Percentiles rank a stretch among this genome's conserved stretches.
Evolutionary conservation across 2,797 vertebrate species (phyloP).

Genomic region (Pangasius larnaudii): DNA sequence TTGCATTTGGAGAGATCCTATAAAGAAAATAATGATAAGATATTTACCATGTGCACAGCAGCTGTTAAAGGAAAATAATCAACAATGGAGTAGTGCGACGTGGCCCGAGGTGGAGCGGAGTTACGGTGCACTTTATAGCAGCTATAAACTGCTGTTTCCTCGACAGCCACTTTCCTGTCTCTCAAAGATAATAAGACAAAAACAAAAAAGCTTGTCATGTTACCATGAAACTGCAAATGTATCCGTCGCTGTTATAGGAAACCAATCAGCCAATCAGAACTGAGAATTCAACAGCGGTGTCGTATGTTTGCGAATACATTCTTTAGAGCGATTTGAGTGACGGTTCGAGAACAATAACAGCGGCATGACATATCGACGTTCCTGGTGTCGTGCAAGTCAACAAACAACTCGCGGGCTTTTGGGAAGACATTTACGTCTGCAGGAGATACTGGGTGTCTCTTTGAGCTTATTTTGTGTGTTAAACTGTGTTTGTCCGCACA

Average conservation of each 20-base stretch:
- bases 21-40: background rate
- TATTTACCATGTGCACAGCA: background rate
- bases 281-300: background rate
- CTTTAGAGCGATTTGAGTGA: no score
- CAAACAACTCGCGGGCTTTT: background rate
- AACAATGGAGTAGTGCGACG: background rate
- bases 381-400: background rate
- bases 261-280: background rate
- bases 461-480: background rate
- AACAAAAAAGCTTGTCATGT: no score
- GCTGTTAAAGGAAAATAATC: background rate
- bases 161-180: no score
- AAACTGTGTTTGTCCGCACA: background rate
- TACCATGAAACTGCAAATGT: no score
- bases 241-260: background rate
- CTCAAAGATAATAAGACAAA: background rate
- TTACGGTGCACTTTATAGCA: background rate
- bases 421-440: background rate
- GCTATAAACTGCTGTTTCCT: no score
- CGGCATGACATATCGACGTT: background rate
- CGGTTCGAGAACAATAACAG: background rate
- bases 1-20: slow-evolving; percentile 95
- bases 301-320: background rate
- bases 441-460: background rate
- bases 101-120: background rate